These are phyloP conservation scores for Ormia ochracea DNA, from an alignment of 2,888 invertebrate species.

Conservation along the genomic window DNA sequence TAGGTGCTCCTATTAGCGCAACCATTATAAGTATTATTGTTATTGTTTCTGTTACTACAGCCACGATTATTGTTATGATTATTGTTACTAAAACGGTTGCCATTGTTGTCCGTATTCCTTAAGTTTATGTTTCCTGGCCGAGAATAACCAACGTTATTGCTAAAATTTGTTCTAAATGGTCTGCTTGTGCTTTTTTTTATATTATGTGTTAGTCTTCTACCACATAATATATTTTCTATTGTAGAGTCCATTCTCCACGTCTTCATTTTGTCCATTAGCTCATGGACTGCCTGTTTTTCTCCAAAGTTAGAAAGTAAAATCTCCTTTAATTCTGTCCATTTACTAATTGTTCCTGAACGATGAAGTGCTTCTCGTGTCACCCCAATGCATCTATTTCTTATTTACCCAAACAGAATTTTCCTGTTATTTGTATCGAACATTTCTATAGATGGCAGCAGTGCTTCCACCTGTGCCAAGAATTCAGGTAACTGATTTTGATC, in stretches of 20 bases:
- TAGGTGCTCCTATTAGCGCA: neutral
- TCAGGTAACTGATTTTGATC: no score
- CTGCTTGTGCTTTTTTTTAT: neutral
- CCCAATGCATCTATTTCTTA: no score
- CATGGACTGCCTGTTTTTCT: no score
- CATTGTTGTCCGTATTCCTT: neutral
- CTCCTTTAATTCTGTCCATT: no score
- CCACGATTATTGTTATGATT: neutral
- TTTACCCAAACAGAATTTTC: no score
- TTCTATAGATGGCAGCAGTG: no score
- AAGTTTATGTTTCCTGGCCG: neutral
- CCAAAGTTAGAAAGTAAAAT: no score
- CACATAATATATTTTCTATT: slow-evolving; percentile 27
- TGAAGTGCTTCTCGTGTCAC: no score
- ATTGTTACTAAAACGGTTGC: neutral
- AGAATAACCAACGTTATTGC: neutral
- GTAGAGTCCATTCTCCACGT: neutral
- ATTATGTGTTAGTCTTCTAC: neutral
- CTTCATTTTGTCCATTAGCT: slow-evolving; percentile 14
- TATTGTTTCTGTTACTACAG: neutral
- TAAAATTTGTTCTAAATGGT: neutral
- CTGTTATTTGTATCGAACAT: no score
- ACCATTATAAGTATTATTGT: neutral
- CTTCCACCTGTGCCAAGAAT: no score
- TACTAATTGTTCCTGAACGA: no score